Conservation (phyloP, 2,113 vertebrate species). For the Rafetus swinhoei region DNA sequence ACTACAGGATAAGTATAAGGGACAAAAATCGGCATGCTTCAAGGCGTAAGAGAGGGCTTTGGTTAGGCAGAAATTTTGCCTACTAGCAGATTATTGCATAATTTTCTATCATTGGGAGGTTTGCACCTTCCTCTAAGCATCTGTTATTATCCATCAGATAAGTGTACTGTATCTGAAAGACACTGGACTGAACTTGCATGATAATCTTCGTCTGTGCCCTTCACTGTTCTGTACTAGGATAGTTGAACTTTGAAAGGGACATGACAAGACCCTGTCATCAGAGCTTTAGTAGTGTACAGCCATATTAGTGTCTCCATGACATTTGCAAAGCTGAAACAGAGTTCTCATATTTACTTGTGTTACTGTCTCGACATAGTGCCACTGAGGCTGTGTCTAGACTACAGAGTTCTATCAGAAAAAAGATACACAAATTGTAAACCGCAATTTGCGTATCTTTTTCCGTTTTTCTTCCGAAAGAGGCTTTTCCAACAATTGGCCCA, state of each 20-base stretch:
- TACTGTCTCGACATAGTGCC: neutral
- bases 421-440: too few species aligned
- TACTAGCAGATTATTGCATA: neutral
- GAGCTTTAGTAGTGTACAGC: neutral
- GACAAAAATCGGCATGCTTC: neutral
- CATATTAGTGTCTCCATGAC: neutral
- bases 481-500: too few species aligned
- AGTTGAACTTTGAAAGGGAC: neutral
- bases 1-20: too few species aligned
- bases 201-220: fast-evolving
- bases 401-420: too few species aligned
- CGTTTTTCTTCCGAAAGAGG: too few species aligned
- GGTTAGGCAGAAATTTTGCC: neutral
- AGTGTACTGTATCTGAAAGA: fast-evolving
- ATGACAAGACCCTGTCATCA: neutral
- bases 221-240: neutral
- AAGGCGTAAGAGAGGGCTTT: neutral
- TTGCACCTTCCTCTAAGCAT: neutral
- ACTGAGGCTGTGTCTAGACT: neutral
- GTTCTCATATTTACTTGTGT: slow-evolving; percentile 1
- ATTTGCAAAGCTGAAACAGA: neutral
- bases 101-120: fast-evolving
- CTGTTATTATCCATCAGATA: neutral
- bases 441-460: too few species aligned
- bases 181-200: neutral